phyloP scores from a whole-genome alignment of 92 coral and sea anemone genomes.

The Pocillopora grandis region DNA sequence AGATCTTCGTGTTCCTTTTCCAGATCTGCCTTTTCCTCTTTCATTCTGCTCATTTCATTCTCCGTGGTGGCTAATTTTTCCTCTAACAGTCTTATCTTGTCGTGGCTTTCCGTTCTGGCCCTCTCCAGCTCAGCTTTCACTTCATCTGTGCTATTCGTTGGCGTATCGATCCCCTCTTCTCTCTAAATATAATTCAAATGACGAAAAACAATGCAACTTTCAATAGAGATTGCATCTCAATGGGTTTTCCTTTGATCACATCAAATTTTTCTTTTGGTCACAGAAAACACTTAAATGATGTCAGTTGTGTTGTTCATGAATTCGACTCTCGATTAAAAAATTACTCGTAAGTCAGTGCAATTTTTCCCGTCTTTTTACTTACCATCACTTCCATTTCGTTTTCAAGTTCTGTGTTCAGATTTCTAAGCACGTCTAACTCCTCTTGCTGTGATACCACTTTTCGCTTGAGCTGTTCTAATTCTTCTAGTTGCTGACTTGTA shows the following conservation, averaged over 20 bases:
- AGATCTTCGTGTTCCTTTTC: slow-evolving; percentile 88
- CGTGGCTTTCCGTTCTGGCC: slow-evolving; percentile 42
- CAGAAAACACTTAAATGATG: too few species aligned
- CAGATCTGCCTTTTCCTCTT: slow-evolving; percentile 60
- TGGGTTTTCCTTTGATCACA: too few species aligned
- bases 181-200: slow-evolving; percentile 10
- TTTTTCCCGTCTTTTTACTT: slow-evolving; percentile 6
- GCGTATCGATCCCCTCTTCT: slow-evolving; percentile 35
- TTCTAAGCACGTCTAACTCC: slow-evolving; percentile 65
- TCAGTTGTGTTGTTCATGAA: too few species aligned
- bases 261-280: too few species aligned
- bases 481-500: slow-evolving; percentile 77
- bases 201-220: neutral
- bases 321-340: neutral
- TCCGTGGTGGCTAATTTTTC: slow-evolving; percentile 52
- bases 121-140: slow-evolving; percentile 40
- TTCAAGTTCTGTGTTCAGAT: slow-evolving; percentile 71
- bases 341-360: neutral
- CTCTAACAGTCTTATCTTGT: slow-evolving; percentile 68
- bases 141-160: slow-evolving; percentile 48
- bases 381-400: slow-evolving; percentile 72
- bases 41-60: slow-evolving; percentile 41
- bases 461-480: slow-evolving; percentile 72
- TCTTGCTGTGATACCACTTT: slow-evolving; percentile 76
- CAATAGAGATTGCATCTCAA: too few species aligned